Evolutionary conservation across 37 sponge, comb jelly and placozoan species (phyloP).

Genomic region (Agelas oroides): DNA sequence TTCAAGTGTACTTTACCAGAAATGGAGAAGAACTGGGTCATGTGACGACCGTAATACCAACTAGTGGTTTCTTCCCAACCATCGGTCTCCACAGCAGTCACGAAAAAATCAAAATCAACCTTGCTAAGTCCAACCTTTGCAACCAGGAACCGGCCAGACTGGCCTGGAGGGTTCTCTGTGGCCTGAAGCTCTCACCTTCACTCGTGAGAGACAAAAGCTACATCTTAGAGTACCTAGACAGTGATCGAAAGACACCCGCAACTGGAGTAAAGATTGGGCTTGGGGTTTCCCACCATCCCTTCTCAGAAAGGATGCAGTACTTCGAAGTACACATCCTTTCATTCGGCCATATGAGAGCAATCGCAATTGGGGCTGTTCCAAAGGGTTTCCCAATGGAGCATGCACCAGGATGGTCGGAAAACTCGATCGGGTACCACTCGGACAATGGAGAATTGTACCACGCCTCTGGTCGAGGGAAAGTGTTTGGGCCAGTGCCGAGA

Average conservation of each 20-base stretch:
- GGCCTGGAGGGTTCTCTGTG: constrained; percentile 61
- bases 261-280: background rate
- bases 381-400: constrained; percentile 36
- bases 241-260: constrained; percentile 6
- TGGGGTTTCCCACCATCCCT: constrained; percentile 35
- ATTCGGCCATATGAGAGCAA: constrained; percentile 17
- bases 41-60: constrained; percentile 34
- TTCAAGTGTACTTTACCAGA: constrained; percentile 61
- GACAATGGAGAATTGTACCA: constrained; percentile 62
- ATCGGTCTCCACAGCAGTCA: constrained; percentile 49
- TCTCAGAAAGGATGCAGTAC: constrained; percentile 60
- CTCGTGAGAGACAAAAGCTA: background rate
- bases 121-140: background rate
- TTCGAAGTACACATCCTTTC: constrained; percentile 58
- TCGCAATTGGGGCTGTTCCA: constrained; percentile 66
- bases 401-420: constrained; percentile 39
- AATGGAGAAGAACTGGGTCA: constrained; percentile 71
- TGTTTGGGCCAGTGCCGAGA: constrained; percentile 59
- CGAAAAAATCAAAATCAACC: constrained; percentile 52
- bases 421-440: constrained; percentile 70
- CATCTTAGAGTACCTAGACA: constrained; percentile 3
- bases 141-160: background rate
- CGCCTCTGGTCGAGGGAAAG: constrained; percentile 36
- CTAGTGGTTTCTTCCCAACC: constrained; percentile 53
- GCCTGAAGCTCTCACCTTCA: constrained; percentile 24